Percentiles rank a stretch among this genome's conserved stretches.
Evolutionary conservation across 2,888 invertebrate genomes (phyloP).

Genomic region (Drosophila maculinotata): DNA sequence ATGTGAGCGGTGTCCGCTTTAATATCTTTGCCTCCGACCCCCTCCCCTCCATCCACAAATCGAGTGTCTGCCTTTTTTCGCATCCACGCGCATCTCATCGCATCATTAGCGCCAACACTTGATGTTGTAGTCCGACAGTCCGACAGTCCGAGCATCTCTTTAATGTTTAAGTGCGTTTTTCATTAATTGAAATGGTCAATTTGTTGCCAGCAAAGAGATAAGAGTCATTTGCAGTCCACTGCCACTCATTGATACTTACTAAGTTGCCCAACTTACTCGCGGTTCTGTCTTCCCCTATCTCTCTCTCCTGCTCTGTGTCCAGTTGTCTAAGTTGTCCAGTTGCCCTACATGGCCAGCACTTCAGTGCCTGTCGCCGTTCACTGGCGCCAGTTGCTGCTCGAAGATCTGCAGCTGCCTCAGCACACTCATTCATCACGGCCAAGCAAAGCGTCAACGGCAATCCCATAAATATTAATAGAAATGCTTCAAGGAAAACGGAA

Average conservation of each 20-base stretch:
- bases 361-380: slow-evolving; percentile 41
- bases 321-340: slow-evolving; percentile 35
- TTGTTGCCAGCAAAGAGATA: slow-evolving; percentile 58
- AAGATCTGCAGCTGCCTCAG: slow-evolving; percentile 44
- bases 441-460: slow-evolving; percentile 47
- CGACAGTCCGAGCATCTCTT: slow-evolving; percentile 46
- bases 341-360: slow-evolving; percentile 64
- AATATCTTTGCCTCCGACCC: slow-evolving; percentile 20
- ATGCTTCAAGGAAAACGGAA: slow-evolving; percentile 6
- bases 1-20: slow-evolving; percentile 55
- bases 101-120: slow-evolving; percentile 78
- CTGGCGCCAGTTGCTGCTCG: slow-evolving; percentile 58
- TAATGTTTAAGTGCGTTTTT: slow-evolving; percentile 77
- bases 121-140: slow-evolving; percentile 31
- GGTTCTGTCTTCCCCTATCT: background rate
- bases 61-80: slow-evolving; percentile 26
- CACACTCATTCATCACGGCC: slow-evolving; percentile 66
- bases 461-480: slow-evolving; percentile 71
- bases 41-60: slow-evolving; percentile 28
- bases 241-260: slow-evolving; percentile 56
- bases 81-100: slow-evolving; percentile 59
- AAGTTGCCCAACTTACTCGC: slow-evolving; percentile 13
- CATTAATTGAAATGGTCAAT: slow-evolving; percentile 79
- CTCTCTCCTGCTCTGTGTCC: slow-evolving; percentile 6
- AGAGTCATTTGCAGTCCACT: slow-evolving; percentile 45